phyloP scores from a whole-genome alignment of 2,113 vertebrate species.

The Leptocoma aspasia region DNA sequence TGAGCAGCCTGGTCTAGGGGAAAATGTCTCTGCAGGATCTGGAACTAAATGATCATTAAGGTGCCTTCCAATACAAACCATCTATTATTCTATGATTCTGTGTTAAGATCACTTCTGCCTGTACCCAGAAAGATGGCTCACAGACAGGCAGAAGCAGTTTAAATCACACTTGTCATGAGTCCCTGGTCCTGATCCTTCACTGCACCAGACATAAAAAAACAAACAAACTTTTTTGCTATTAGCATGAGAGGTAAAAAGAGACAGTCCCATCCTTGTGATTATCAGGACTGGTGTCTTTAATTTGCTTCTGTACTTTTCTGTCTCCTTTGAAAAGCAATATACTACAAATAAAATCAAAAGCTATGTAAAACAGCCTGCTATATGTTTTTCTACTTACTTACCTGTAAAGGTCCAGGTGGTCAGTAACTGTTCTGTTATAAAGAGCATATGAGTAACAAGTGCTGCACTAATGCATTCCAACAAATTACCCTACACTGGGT shows the following conservation, averaged over 20 bases:
- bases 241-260: not conserved
- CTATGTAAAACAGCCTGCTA: not conserved
- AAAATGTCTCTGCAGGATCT: not conserved
- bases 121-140: not conserved
- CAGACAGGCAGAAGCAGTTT: accelerated
- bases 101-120: not conserved
- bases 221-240: not conserved
- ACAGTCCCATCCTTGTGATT: accelerated
- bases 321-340: not conserved
- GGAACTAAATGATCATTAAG: not conserved
- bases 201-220: not conserved
- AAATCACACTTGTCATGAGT: not conserved
- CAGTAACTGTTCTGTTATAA: not conserved
- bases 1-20: not conserved
- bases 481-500: not conserved
- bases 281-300: not conserved
- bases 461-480: not conserved
- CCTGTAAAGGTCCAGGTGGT: not conserved
- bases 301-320: not conserved
- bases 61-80: not conserved
- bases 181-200: not conserved
- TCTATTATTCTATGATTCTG: not conserved
- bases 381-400: not conserved
- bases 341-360: not conserved
- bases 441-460: not conserved